Evolutionary conservation across 2,797 vertebrate genomes (phyloP).

Genomic region (Argyrosomus regius): DNA sequence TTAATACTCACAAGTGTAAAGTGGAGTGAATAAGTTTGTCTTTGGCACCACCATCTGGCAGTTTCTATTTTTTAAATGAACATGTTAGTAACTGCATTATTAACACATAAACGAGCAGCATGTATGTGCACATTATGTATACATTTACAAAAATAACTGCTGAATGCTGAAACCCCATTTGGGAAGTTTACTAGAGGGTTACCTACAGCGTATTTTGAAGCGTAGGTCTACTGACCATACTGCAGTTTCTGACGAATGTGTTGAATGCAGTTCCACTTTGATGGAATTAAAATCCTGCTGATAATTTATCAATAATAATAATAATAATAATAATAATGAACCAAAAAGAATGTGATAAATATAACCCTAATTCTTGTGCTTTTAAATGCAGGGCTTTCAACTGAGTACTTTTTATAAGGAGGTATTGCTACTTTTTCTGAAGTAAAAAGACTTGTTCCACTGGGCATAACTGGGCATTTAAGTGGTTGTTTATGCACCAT

Average conservation of each 20-base stretch:
- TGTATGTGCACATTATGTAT: not conserved
- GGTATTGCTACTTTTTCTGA: not conserved
- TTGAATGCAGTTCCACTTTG: too few species aligned
- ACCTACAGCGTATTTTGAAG: too few species aligned
- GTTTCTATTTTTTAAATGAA: not conserved
- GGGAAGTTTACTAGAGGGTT: not conserved
- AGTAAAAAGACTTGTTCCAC: not conserved
- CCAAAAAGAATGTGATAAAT: too few species aligned
- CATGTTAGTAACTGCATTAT: not conserved
- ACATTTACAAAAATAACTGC: not conserved
- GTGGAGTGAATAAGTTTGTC: not conserved
- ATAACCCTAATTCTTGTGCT: too few species aligned
- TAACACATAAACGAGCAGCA: not conserved
- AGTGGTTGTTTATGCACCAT: not conserved
- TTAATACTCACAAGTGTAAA: not conserved
- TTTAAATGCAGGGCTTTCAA: not conserved
- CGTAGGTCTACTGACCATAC: too few species aligned
- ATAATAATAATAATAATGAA: too few species aligned
- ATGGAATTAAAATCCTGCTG: too few species aligned
- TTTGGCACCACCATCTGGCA: constrained; percentile 12
- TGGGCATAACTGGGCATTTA: not conserved
- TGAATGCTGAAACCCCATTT: not conserved
- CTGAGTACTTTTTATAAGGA: not conserved
- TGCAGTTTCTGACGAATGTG: too few species aligned
- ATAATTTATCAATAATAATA: too few species aligned